Evolutionary conservation across 2,888 invertebrate species (phyloP).

Genomic region (Volucella inanis): DNA sequence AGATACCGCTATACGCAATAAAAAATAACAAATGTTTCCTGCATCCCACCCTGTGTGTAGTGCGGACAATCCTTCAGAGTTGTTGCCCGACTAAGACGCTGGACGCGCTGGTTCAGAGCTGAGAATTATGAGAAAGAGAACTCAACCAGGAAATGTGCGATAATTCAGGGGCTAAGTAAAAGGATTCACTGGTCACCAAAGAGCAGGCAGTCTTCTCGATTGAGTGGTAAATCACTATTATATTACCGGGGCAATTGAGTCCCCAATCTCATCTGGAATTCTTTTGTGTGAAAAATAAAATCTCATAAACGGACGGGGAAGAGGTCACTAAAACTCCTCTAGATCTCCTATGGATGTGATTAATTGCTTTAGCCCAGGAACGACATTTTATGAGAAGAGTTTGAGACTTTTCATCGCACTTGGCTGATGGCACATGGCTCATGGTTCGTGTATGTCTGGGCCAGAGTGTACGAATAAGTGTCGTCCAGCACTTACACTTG

Average conservation of each 20-base stretch:
- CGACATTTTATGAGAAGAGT: slow-evolving; percentile 37
- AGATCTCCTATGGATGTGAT: slow-evolving; percentile 41
- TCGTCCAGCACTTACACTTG: slow-evolving; percentile 70
- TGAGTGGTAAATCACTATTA: slow-evolving; percentile 66
- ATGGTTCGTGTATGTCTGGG: slow-evolving; percentile 31
- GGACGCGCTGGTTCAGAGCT: slow-evolving; percentile 2
- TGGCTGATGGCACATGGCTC: neutral
- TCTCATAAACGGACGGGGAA: slow-evolving; percentile 47
- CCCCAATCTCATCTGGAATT: neutral
- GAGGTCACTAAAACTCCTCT: neutral
- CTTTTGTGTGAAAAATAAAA: slow-evolving; percentile 18
- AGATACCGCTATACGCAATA: slow-evolving; percentile 70
- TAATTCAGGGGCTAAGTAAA: slow-evolving; percentile 72
- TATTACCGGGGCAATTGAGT: slow-evolving; percentile 11
- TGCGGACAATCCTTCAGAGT: neutral
- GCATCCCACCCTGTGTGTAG: slow-evolving; percentile 32
- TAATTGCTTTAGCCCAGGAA: slow-evolving; percentile 59
- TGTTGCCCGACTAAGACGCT: slow-evolving; percentile 20
- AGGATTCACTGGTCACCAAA: slow-evolving; percentile 50
- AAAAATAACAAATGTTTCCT: slow-evolving; percentile 73
- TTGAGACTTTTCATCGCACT: no score
- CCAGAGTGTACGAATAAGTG: slow-evolving; percentile 41
- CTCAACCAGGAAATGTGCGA: slow-evolving; percentile 68
- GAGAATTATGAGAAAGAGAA: slow-evolving; percentile 28
- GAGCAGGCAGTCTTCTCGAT: slow-evolving; percentile 29